These are phyloP conservation scores for Cordilura impudica DNA, from an alignment of 2,888 invertebrate genomes.

Conservation along the genomic window DNA sequence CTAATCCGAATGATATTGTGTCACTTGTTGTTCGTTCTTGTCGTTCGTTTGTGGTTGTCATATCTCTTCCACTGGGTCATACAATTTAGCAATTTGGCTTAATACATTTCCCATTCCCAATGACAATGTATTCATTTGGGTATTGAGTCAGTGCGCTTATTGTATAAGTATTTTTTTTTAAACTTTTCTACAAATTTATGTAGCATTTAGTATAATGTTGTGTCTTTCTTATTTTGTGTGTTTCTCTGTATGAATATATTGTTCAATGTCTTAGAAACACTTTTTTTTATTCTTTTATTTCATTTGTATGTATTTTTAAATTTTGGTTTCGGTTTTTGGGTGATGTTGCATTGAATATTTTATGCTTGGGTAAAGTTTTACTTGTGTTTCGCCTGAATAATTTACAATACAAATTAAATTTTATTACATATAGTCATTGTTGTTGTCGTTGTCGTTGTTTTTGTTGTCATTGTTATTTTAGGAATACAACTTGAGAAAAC, in stretches of 20 bases:
- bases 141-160: slow-evolving; percentile 2
- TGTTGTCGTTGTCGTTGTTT: background rate
- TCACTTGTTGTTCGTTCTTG: slow-evolving; percentile 20
- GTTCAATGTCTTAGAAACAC: slow-evolving; percentile 20
- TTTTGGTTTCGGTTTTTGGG: slow-evolving; percentile 21
- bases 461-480: slow-evolving; percentile 9
- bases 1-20: background rate
- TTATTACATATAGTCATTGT: slow-evolving; percentile 47
- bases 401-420: slow-evolving; percentile 68
- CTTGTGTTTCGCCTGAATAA: slow-evolving; percentile 64
- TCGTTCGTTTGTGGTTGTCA: background rate
- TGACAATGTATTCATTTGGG: slow-evolving; percentile 14
- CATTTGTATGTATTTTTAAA: background rate
- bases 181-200: slow-evolving; percentile 27
- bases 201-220: slow-evolving; percentile 25
- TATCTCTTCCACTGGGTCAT: slow-evolving; percentile 10
- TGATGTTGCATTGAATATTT: slow-evolving; percentile 60
- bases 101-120: slow-evolving; percentile 12
- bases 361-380: slow-evolving; percentile 58
- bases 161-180: background rate
- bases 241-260: background rate
- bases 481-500: background rate
- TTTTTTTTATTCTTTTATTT: slow-evolving; percentile 2
- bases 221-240: background rate
- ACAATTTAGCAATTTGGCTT: slow-evolving; percentile 37